Base-by-base conservation (phyloP, 2,113 vertebrate species). In the Atrichornis clamosus region DNA sequence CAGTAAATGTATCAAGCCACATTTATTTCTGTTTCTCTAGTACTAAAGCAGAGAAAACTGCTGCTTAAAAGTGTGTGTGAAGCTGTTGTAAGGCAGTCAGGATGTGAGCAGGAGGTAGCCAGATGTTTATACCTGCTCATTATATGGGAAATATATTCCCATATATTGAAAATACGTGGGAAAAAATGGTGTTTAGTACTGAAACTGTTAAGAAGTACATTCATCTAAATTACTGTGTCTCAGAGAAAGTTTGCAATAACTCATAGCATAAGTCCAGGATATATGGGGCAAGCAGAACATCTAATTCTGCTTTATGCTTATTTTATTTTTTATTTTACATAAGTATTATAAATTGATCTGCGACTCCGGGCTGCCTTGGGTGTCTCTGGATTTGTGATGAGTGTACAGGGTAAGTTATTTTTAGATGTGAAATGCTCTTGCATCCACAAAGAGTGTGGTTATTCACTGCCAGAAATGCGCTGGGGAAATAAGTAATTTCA, bases 401-500 rank as follows among this genome's bases (percentile, higher is more conserved):
- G 74, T 41, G 59, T 67, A 42, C 55, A 77, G 63, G 49, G 2
- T 52, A 63, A 85, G 75, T 63, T 91, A 87, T 81, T 94, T 91
- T 94, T 89, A 91, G 89, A 50, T 50, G 47, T 77, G 59, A 89
- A 90, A 87, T 63, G 73, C 35, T 64, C 32, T 77, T 60, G 41
- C 63, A 85, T 90, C 70, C 37, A 42, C 37, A 53, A 75, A 65
- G 67, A 78, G 20, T 18, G 24, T 42, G 35, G 26, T 80, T 90
- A 70, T 84, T 92, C 83, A 41, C 79, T 60, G 64, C 55, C 44
- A 14, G 67, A 74, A 75, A 81, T 32, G 53, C 15, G 0, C 64
- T 49, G 49, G 76, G 76, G 79, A 92, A 96, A 88, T 55, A 83
- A 91, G 64, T 44, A 16, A 75, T 91, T 89, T 77, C 70, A 86